Base-by-base conservation (phyloP, 2,888 invertebrate species). In the Lepidochrysops patricia region DNA sequence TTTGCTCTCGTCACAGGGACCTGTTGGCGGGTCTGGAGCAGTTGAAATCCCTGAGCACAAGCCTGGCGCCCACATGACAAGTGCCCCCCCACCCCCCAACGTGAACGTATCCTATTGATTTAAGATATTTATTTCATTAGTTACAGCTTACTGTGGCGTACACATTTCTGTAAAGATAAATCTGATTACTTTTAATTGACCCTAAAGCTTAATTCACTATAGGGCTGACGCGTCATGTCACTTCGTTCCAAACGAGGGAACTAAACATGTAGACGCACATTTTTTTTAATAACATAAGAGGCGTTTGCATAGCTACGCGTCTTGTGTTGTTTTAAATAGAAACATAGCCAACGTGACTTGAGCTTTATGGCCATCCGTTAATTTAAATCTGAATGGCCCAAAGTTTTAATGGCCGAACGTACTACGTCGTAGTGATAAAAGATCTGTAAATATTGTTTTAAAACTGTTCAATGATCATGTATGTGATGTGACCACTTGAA, bases 11-110 rank as follows among this genome's bases (percentile, higher is more conserved):
- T n/a, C n/a, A n/a, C 82, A 89, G 89, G 66, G 88, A 89, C 7
- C 74, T 89, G 0, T 67, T 89, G 9, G 76, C 81, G 0, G 89
- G 89, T 0, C 64, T 89, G 35, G 87, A 86, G 25, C 82, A 83
- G 63, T 74, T 89, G 15, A 78, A 80, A 60, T 69, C 75, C 0
- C 70, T 89, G 37, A 83, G 88, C 64, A 70, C 78, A 5, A 69
- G 75, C 1, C 75, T 89, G 54, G 85, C 88, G 58, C 82, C 81
- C 29, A 81, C 89, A 70, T 89, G 88, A 89, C 50, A 50, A 29
- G 52, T 35, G 35, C 26, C 58, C 52, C 62, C 60, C 57, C 58
- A 35, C 34, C 25, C 49, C 26, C 34, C 52, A 19, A 29, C 7
- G 29, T 49, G 48, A 25, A 23, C 9, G 7, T 32, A 19, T 32